Conservation (phyloP, 2,888 invertebrate species). For the Ichneumoninae sp. region DNA sequence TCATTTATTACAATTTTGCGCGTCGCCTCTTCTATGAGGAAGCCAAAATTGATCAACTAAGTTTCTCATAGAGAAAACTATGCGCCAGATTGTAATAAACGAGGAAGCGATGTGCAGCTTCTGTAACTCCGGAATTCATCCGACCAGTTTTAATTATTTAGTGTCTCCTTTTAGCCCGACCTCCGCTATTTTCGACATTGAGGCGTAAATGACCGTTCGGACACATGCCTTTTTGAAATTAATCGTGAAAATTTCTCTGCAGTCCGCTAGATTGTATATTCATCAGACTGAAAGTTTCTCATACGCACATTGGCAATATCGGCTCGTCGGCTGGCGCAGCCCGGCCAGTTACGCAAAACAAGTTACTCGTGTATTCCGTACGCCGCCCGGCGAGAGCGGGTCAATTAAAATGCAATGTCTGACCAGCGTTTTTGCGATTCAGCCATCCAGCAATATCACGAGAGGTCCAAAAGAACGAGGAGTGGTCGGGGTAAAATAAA, state of each 20-base stretch:
- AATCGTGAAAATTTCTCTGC: neutral
- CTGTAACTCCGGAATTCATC: too few relatives aligned
- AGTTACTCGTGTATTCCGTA: slow-evolving; percentile 16
- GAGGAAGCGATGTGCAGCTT: too few relatives aligned
- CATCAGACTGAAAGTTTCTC: neutral
- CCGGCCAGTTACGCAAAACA: slow-evolving; percentile 14
- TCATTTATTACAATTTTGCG: too few relatives aligned
- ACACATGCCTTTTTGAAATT: neutral
- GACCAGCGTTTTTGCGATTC: slow-evolving; percentile 32
- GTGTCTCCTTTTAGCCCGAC: too few relatives aligned
- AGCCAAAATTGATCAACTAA: too few relatives aligned
- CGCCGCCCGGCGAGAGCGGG: slow-evolving; percentile 14
- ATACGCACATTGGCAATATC: neutral
- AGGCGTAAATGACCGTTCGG: neutral
- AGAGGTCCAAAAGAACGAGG: slow-evolving; percentile 33
- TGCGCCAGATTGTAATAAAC: too few relatives aligned
- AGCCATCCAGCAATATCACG: slow-evolving; percentile 32
- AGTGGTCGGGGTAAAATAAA: slow-evolving; percentile 14
- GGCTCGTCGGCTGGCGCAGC: neutral
- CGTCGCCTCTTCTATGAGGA: too few relatives aligned
- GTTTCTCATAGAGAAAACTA: too few relatives aligned
- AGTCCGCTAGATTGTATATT: neutral
- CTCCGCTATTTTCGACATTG: neutral
- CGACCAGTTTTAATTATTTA: too few relatives aligned
- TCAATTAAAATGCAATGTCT: slow-evolving; percentile 63